Evolutionary conservation across 2,888 invertebrate genomes (phyloP), one percentile per base, ranked within the genome.

Genomic region (Hypomecis punctinalis): DNA sequence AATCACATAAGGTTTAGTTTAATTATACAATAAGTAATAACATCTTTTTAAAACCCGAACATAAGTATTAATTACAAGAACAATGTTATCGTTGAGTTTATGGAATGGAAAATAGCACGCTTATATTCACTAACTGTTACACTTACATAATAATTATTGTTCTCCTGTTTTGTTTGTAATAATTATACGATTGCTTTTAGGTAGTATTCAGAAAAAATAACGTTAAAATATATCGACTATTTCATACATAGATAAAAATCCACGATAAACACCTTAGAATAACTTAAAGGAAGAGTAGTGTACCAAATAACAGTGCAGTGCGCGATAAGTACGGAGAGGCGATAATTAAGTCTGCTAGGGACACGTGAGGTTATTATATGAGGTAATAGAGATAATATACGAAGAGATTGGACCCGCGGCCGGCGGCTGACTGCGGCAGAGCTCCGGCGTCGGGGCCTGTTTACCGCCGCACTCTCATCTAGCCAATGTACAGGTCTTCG

Each of bases 31-130:
- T 91, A 56, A 56, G 56, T 56, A 91, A 91, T 91, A 92, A 91
- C 91, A 92, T 91, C 81, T 90, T 90, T 90, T 88, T 89, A 84
- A 86, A 92, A 91, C 91, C 91, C 90, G 91, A 91, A 93, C 89
- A 88, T 90, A 91, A 92, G 88, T 90, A 71, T 66, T 68, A 69
- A 68, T 90, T 91, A 91, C 88, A 88, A 90, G 91, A 91, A 91
- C 91, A 88, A 87, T 89, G 90, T 90, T 89, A 91, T 91, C 91
- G 92, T 91, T 92, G 91, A 91, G 89, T 91, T 23, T 91, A 86
- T 91, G 92, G 92, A 92, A 92, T 92, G 92, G 91, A 91, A 93
- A 91, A 91, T 92, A 93, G 92, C 92, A 92, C 91, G 90, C 92
- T 91, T 92, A 93, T 90, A 91, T 91, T 93, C 93, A 93, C 93